Evolutionary conservation across 1,140 invertebrate genomes (phyloP).

Genomic region (Lamellibrachia luymesi): DNA sequence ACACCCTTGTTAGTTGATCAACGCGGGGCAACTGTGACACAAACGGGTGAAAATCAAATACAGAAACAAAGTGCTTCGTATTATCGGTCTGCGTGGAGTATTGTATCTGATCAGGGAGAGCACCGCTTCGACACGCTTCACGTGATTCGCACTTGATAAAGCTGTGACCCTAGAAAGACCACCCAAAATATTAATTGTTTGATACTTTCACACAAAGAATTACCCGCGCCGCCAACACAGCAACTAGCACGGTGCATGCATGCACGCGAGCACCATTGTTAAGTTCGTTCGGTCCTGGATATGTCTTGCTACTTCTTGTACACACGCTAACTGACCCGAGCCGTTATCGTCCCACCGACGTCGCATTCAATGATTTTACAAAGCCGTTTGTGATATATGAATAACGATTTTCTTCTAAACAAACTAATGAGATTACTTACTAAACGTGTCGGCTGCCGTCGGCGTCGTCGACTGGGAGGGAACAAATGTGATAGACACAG

Average conservation of each 20-base stretch:
- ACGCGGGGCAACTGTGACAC: not conserved
- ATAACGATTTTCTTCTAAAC: too few relatives aligned
- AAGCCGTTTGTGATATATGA: too few relatives aligned
- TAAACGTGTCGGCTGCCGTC: too few relatives aligned
- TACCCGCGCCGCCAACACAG: not conserved
- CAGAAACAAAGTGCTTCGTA: not conserved
- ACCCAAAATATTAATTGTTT: not conserved
- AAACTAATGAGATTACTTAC: too few relatives aligned
- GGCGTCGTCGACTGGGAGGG: too few relatives aligned
- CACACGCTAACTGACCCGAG: too few relatives aligned
- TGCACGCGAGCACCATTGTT: not conserved
- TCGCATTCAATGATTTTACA: too few relatives aligned
- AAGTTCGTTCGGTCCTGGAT: not conserved
- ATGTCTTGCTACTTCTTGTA: too few relatives aligned
- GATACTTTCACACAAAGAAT: not conserved
- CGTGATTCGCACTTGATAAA: not conserved
- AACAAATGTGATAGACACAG: too few relatives aligned
- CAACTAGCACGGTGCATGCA: not conserved
- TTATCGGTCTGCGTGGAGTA: not conserved
- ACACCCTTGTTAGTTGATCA: not conserved
- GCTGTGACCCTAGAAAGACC: not conserved
- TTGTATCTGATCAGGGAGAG: not conserved
- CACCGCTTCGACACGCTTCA: not conserved
- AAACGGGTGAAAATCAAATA: not conserved
- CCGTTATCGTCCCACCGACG: too few relatives aligned